Evolutionary conservation across 1,140 invertebrate genomes (phyloP).

Genomic region (Bombus confusus): DNA sequence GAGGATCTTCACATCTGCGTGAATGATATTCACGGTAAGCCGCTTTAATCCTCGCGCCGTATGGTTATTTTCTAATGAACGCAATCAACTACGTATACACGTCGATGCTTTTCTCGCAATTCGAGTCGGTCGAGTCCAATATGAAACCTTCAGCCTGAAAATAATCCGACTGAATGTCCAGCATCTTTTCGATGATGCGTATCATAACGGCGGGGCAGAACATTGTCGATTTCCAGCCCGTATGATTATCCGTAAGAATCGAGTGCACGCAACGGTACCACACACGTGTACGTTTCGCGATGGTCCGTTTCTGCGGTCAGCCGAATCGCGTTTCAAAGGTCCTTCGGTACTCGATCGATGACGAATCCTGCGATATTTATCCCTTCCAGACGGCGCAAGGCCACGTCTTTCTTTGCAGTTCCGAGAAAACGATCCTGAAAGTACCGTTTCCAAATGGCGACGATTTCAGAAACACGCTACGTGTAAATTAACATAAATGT

Average conservation of each 20-base stretch:
- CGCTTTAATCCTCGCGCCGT: not conserved
- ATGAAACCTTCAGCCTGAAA: not conserved
- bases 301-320: not conserved
- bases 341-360: not conserved
- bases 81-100: not conserved
- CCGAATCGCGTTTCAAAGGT: not conserved
- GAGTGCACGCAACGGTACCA: slow-evolving; percentile 19
- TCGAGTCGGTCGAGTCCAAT: not conserved
- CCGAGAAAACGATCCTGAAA: not conserved
- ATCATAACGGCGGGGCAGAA: not conserved
- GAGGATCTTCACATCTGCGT: slow-evolving; percentile 88
- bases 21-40: slow-evolving; percentile 87
- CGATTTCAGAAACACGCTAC: not conserved
- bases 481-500: not conserved
- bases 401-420: not conserved
- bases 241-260: slow-evolving; percentile 1
- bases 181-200: not conserved
- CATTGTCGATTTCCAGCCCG: not conserved
- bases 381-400: not conserved
- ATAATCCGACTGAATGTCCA: not conserved
- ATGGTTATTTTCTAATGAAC: not conserved
- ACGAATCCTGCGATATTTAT: slow-evolving; percentile 4
- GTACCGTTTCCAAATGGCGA: slow-evolving; percentile 2
- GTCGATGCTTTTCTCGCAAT: not conserved
- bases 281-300: not conserved